phyloP scores from a whole-genome alignment of 1,140 invertebrate genomes.

The Mesaphorura yosii region DNA sequence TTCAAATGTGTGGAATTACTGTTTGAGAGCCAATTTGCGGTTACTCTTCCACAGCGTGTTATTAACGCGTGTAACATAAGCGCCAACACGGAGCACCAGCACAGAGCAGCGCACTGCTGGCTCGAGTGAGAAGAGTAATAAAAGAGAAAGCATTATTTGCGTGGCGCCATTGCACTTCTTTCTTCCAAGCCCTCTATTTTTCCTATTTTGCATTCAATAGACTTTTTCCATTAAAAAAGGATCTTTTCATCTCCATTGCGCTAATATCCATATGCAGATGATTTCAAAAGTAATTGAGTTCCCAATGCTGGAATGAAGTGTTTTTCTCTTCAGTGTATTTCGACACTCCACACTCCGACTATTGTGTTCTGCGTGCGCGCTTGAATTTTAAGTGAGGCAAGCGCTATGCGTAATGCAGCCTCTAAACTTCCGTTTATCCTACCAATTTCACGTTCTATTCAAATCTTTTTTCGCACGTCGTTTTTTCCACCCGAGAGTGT shows the following conservation, averaged over 20 bases:
- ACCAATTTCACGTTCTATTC: constrained; percentile 24
- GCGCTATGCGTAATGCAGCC: constrained; percentile 2
- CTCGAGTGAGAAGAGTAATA: constrained; percentile 8
- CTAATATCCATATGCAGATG: constrained; percentile 25
- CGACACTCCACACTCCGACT: too few relatives aligned
- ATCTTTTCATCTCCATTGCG: constrained; percentile 23
- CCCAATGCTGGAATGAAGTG: constrained; percentile 11
- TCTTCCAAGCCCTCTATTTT: background rate
- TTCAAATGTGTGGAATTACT: constrained; percentile 24
- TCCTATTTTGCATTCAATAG: constrained; percentile 31
- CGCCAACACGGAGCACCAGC: too few relatives aligned
- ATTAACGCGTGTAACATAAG: too few relatives aligned
- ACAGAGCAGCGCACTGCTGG: too few relatives aligned
- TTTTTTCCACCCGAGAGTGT: constrained; percentile 2
- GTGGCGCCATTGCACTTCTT: too few relatives aligned
- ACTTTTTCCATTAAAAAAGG: constrained; percentile 32
- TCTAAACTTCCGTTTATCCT: constrained; percentile 25
- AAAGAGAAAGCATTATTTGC: constrained; percentile 12
- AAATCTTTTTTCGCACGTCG: constrained; percentile 26
- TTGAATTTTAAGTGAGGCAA: too few relatives aligned
- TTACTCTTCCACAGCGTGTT: constrained; percentile 16
- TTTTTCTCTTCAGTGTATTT: too few relatives aligned
- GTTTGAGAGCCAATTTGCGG: constrained; percentile 25
- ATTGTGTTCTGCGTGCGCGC: too few relatives aligned
- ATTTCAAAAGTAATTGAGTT: constrained; percentile 30